Percentiles rank a stretch among this genome's conserved stretches.
These are phyloP conservation scores for Rhinoderma darwinii DNA, from an alignment of 2,113 vertebrate genomes.

Conservation along the genomic window DNA sequence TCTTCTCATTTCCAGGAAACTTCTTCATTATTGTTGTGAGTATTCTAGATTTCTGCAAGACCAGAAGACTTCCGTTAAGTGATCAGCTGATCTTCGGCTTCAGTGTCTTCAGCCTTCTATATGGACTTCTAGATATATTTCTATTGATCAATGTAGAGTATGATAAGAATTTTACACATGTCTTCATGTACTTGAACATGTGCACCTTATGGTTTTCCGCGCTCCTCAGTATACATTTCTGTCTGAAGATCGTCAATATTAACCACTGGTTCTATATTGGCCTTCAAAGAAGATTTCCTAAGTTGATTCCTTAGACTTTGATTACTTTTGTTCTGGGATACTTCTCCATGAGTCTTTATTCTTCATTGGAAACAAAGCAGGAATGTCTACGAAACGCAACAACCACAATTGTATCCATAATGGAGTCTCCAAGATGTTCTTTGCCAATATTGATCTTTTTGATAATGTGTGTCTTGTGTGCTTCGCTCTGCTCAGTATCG, in stretches of 20 bases:
- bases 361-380: not conserved
- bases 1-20: not conserved
- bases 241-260: conserved; percentile 36
- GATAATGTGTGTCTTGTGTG: not conserved
- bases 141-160: not conserved
- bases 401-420: too few species aligned
- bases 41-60: not conserved
- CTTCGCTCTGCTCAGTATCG: not conserved
- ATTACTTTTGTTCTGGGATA: not conserved
- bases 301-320: not conserved
- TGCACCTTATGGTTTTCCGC: not conserved
- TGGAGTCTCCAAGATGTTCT: not conserved
- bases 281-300: not conserved
- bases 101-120: not conserved
- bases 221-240: conserved; percentile 11
- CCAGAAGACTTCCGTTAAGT: not conserved
- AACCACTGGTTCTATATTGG: conserved; percentile 8
- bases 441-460: not conserved
- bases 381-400: not conserved
- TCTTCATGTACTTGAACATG: not conserved
- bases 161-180: not conserved
- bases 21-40: conserved; percentile 21
- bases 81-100: conserved; percentile 25
- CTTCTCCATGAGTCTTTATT: not conserved
- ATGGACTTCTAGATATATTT: not conserved